phyloP scores from a whole-genome alignment of 2,888 invertebrate genomes.

The Eumerus sabulonum region DNA sequence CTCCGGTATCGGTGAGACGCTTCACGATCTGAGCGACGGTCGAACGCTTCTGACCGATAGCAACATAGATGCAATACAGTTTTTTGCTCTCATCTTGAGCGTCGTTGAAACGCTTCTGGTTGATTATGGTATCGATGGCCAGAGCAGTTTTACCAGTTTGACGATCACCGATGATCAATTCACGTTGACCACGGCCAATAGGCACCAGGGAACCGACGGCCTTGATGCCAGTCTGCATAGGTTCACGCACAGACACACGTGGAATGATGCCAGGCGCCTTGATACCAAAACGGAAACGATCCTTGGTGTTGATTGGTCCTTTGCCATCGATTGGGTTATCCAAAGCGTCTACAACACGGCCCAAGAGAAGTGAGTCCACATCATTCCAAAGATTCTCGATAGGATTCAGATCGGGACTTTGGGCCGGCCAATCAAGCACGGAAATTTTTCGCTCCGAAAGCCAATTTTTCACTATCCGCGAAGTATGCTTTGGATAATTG shows the following conservation, averaged over 20 bases:
- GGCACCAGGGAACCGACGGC: slow-evolving; percentile 99
- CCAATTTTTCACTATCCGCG: too few species aligned
- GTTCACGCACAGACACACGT: slow-evolving; percentile 98
- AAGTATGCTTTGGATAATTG: too few species aligned
- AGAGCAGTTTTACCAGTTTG: slow-evolving; percentile 99
- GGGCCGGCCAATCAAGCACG: too few species aligned
- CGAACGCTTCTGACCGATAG: slow-evolving; percentile 99
- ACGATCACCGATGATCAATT: slow-evolving; percentile 99
- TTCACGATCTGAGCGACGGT: slow-evolving; percentile 99
- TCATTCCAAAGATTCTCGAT: slow-evolving; percentile 99
- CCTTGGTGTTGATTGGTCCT: slow-evolving; percentile 88
- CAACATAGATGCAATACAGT: slow-evolving; percentile 99
- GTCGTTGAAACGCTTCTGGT: slow-evolving; percentile 99
- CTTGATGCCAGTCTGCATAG: slow-evolving; percentile 99
- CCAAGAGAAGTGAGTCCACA: slow-evolving; percentile 97
- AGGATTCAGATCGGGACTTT: too few species aligned
- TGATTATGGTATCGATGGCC: slow-evolving; percentile 99
- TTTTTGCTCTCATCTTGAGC: slow-evolving; percentile 98
- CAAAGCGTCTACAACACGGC: slow-evolving; percentile 98
- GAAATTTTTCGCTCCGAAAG: too few species aligned
- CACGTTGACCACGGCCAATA: slow-evolving; percentile 99
- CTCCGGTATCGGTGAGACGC: slow-evolving; percentile 92
- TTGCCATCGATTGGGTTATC: slow-evolving; percentile 95
- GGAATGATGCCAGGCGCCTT: slow-evolving; percentile 99
- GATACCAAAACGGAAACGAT: slow-evolving; percentile 91